Evolutionary conservation across 2,113 vertebrate genomes (phyloP), one percentile per base, ranked within the genome.

Genomic region (Talpa occidentalis): DNA sequence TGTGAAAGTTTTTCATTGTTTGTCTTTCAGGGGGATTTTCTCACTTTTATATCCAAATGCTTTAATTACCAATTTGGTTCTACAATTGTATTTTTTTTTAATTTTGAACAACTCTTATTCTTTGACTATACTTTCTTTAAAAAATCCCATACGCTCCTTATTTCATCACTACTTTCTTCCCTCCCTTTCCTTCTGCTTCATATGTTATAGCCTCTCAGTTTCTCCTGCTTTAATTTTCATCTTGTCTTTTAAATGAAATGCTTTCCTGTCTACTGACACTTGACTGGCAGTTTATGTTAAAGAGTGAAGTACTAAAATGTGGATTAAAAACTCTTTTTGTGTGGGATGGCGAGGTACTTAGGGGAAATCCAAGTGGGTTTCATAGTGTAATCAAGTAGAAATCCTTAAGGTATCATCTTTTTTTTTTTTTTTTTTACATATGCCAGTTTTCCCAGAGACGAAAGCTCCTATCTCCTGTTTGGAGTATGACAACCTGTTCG

Each of bases 1-100:
- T 66, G 19, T 54, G 35, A 21, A 74, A 82, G 32, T 91, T 21
- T 21, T 91, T 21, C 42, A 64, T n/a, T 40, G 73, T 80, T 83
- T 72, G 24, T 73, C 35, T 73, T 74, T 74, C 60, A 42, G 69
- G 12, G 21, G 83, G 15, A 66, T 15, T 49, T 21, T 54, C n/a
- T 83, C 35, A 67, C 22, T 7, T 83, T 83, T 91, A 62, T 21
- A n/a, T 16, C 21, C 26, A 54, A 91, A 74, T 4, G 14, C 10
- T 66, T 82, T 10, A 91, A 30, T 42, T 42, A 74, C 30, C 28
- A 56, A 26, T 26, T 56, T 56, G 17, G 56, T 56, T 56, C 49
- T 78, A 21, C 21, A 56, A 56, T 10, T 67, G 30, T 35, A 17
- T 67, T n/a, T 37, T 24, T 24, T 54, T 76, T 76, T 76, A 73